phyloP scores from a whole-genome alignment of 2,888 invertebrate species.

The Cephus runcator region DNA sequence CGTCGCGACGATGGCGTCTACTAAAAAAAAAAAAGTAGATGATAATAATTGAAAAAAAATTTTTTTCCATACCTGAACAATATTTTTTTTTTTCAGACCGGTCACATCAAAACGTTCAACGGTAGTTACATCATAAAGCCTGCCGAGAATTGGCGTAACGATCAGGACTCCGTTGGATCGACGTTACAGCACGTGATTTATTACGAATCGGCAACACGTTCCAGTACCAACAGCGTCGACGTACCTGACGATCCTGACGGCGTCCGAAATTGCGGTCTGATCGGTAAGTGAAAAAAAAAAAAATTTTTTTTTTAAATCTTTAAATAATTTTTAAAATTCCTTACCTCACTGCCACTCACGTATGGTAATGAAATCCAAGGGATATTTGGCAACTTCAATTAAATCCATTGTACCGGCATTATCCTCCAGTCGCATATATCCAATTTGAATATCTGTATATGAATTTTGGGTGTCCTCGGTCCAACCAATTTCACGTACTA shows the following conservation, averaged over 20 bases:
- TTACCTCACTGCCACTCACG: background rate
- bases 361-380: background rate
- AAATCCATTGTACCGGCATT: background rate
- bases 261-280: constrained; percentile 50
- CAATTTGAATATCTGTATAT: background rate
- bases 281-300: constrained; percentile 41
- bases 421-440: background rate
- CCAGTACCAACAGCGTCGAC: constrained; percentile 29
- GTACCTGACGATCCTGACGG: constrained; percentile 25
- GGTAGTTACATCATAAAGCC: constrained; percentile 78
- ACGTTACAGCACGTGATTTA: constrained; percentile 57
- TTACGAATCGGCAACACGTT: constrained; percentile 33
- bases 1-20: background rate
- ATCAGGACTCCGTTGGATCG: constrained; percentile 53
- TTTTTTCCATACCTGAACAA: background rate
- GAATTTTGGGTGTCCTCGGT: background rate
- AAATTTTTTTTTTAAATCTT: background rate
- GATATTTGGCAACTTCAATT: background rate
- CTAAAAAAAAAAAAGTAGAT: no score
- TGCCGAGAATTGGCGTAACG: constrained; percentile 64
- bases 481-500: background rate
- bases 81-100: constrained; percentile 69
- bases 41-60: background rate
- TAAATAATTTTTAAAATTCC: constrained; percentile 3
- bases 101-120: constrained; percentile 75